Percentiles rank a stretch among this genome's conserved stretches.
Evolutionary conservation across 2,888 invertebrate species (phyloP).

Genomic region (Plagodis pulveraria): DNA sequence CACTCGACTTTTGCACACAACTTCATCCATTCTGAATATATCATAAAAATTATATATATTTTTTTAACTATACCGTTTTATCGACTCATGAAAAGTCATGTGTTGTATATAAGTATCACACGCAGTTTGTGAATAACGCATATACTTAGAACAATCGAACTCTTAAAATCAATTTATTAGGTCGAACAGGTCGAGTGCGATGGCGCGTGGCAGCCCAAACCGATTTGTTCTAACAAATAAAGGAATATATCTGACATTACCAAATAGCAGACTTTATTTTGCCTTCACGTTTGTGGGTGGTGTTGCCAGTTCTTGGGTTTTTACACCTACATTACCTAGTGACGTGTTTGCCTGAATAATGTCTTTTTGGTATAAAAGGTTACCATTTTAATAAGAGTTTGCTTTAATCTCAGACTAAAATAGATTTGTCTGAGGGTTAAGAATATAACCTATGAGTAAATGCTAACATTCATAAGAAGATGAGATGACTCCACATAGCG

Average conservation of each 20-base stretch:
- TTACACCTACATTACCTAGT: neutral
- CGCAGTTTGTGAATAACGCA: constrained; percentile 23
- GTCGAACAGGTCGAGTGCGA: constrained; percentile 31
- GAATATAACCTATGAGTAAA: too few relatives aligned
- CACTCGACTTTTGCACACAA: too few relatives aligned
- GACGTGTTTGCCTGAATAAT: too few relatives aligned
- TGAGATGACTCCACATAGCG: too few relatives aligned
- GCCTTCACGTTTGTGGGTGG: constrained; percentile 15
- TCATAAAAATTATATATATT: too few relatives aligned
- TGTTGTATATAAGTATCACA: constrained; percentile 17
- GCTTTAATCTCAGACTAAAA: too few relatives aligned
- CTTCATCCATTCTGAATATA: too few relatives aligned
- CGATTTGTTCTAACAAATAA: constrained; percentile 35
- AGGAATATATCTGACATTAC: constrained; percentile 30
- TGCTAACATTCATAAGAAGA: too few relatives aligned
- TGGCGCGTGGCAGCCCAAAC: constrained; percentile 34
- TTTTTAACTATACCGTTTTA: too few relatives aligned
- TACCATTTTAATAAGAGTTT: too few relatives aligned
- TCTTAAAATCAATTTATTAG: constrained; percentile 32
- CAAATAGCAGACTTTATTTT: constrained; percentile 24
- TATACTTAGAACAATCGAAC: constrained; percentile 26
- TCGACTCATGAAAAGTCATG: constrained; percentile 14
- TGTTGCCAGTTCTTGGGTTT: constrained; percentile 3
- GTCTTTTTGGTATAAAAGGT: too few relatives aligned
- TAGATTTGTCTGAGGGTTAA: too few relatives aligned